Evolutionary conservation across 2,797 vertebrate genomes (phyloP).

Genomic region (Lates japonicus): DNA sequence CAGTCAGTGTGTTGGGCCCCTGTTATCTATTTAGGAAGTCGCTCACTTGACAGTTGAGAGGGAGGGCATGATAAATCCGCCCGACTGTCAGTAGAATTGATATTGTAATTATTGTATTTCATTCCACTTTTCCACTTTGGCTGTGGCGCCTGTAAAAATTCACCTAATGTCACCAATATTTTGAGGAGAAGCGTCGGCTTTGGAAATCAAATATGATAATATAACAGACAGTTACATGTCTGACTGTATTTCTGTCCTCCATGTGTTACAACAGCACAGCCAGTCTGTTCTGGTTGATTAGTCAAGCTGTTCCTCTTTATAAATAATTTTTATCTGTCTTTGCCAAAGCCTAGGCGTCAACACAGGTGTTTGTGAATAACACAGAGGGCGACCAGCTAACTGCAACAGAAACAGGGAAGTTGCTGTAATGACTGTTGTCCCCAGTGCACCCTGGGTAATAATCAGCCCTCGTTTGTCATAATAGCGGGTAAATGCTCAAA

Average conservation of each 20-base stretch:
- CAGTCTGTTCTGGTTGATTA: conserved; percentile 60
- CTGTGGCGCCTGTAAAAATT: conserved; percentile 6
- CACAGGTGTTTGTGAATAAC: conserved; percentile 80
- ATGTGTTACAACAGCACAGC: conserved; percentile 21
- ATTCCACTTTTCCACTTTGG: background rate
- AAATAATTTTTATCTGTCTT: conserved; percentile 69
- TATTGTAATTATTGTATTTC: conserved; percentile 9
- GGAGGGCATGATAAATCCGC: conserved; percentile 10
- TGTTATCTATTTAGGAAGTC: conserved; percentile 37
- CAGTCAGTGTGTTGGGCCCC: conserved; percentile 11
- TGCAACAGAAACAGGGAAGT: conserved; percentile 77
- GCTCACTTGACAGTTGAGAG: conserved; percentile 28
- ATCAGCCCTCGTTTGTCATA: conserved; percentile 83
- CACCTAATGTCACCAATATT: background rate
- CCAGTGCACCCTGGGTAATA: conserved; percentile 83
- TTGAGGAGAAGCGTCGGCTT: background rate
- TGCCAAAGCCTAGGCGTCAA: conserved; percentile 72
- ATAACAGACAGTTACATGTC: background rate
- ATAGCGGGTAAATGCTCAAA: conserved; percentile 82
- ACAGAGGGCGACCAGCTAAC: conserved; percentile 72
- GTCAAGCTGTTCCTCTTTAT: conserved; percentile 67
- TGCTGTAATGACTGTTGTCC: conserved; percentile 78
- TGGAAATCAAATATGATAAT: background rate
- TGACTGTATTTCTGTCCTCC: conserved; percentile 15
- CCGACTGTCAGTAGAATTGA: conserved; percentile 9